Base-by-base conservation (phyloP, 1,140 invertebrate species). In the Nasonia vitripennis region DNA sequence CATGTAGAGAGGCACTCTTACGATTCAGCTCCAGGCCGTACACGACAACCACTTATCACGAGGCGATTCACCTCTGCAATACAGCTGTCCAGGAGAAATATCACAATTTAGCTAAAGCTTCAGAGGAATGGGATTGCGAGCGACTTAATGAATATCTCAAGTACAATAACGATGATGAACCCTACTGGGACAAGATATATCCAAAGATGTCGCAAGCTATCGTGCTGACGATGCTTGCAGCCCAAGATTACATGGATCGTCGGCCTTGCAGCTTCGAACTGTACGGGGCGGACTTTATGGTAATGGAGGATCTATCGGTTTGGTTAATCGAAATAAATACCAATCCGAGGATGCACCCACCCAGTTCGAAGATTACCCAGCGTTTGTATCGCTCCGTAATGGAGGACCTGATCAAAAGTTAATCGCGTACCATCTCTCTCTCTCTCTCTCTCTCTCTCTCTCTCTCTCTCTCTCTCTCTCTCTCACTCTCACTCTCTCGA, bases 251-350 rank as follows among this genome's bases (percentile, higher is more conserved):
- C 34, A 95, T 98, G 87, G 95, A 97, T 75, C 93, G 95, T 27
- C 94, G 96, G 85, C 96, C 95, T 86, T 97, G 97, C 89, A 95
- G 95, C 87, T 99, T 98, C 92, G 98, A 99, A 91, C 91, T 99
- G 23, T 98, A 98, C 90, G 98, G 98, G 9, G 98, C 98, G 68
- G 98, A 99, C 93, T 99, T 99, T 91, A 96, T 99, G 94, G 89
- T 96, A 20, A 96, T 97, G 87, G 96, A 98, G 89, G 96, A 98
- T 89, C 96, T 96, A 81, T 95, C 95, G 85, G 97, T 98, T 0
- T 98, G 98, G 96, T 92, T 99, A 71, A 97, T 99, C 87, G 98
- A 99, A 93, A 98, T 99, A 86, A 99, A 99, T 93, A 97, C 97
- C 0, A 96, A 96, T 90, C 98, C 98, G 0, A 97, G 97, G 88